phyloP scores from a whole-genome alignment of 1,140 invertebrate species.

The Dendrolimus kikuchii region DNA sequence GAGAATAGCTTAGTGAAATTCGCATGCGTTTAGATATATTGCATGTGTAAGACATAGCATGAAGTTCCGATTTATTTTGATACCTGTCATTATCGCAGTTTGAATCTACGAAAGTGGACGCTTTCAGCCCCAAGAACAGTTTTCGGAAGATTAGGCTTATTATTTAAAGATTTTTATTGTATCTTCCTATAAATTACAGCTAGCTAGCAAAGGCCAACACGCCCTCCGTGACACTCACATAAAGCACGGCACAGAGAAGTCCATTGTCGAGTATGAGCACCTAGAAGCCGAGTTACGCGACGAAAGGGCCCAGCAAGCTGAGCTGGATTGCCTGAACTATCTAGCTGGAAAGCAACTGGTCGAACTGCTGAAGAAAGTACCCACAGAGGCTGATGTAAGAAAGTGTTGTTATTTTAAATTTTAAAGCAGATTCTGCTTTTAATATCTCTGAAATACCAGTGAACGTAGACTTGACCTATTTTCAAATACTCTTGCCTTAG shows the following conservation, averaged over 20 bases:
- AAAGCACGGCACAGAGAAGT: constrained; percentile 39
- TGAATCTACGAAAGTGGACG: too few species aligned
- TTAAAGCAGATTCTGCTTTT: background rate
- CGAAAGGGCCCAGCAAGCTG: constrained; percentile 49
- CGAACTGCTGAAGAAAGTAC: constrained; percentile 53
- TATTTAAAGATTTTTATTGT: background rate
- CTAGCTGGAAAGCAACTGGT: constrained; percentile 53
- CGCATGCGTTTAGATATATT: too few species aligned
- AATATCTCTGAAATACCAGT: too few species aligned
- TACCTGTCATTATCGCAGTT: too few species aligned
- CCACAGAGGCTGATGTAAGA: constrained; percentile 54
- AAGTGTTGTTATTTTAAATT: background rate
- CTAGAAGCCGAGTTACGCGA: constrained; percentile 43
- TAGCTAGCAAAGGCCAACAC: constrained; percentile 58
- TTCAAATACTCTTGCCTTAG: too few species aligned
- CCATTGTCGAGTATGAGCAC: constrained; percentile 52
- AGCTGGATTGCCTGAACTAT: constrained; percentile 59
- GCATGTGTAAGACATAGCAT: too few species aligned
- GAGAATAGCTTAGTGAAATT: too few species aligned
- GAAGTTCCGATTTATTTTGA: too few species aligned
- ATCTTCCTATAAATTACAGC: constrained; percentile 17
- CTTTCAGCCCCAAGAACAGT: too few species aligned
- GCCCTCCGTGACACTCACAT: constrained; percentile 36
- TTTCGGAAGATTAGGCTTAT: too few species aligned
- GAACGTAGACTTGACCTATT: too few species aligned